Conservation (phyloP, 2,113 vertebrate species). For the Rhineura floridana region DNA sequence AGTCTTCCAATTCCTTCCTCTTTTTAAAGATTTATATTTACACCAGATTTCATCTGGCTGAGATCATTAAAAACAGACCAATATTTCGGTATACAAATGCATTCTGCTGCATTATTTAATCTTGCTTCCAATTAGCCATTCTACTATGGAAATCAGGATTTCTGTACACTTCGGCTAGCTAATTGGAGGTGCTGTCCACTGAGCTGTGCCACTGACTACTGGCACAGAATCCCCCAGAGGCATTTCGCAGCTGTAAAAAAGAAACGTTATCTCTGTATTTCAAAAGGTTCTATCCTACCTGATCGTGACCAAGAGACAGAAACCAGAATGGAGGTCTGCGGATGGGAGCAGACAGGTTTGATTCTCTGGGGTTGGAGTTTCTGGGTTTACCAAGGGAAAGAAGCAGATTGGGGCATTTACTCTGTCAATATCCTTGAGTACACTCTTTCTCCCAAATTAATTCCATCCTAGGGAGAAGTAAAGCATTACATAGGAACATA, state of each 20-base stretch:
- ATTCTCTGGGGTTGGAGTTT: neutral
- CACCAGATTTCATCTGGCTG: slow-evolving; percentile 16
- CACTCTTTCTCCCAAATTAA: neutral
- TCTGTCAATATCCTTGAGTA: no score
- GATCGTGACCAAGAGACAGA: neutral
- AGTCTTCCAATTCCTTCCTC: neutral
- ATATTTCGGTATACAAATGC: neutral
- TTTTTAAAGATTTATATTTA: neutral
- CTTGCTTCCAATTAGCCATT: slow-evolving; percentile 37
- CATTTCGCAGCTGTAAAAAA: neutral
- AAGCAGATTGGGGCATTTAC: neutral
- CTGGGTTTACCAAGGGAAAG: neutral
- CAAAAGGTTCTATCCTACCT: neutral
- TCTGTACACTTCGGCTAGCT: slow-evolving; percentile 34
- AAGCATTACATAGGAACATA: no score
- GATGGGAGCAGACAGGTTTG: neutral
- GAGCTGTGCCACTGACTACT: neutral
- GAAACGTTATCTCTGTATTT: neutral
- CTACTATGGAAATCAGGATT: slow-evolving; percentile 39
- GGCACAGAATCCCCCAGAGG: neutral
- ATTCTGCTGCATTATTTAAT: slow-evolving; percentile 34
- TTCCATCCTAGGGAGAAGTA: no score
- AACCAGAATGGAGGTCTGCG: neutral
- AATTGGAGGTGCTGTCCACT: slow-evolving; percentile 15
- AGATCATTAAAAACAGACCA: slow-evolving; percentile 18